These are phyloP conservation scores for Dicycla oo DNA, from an alignment of 2,888 invertebrate genomes.

Conservation along the genomic window DNA sequence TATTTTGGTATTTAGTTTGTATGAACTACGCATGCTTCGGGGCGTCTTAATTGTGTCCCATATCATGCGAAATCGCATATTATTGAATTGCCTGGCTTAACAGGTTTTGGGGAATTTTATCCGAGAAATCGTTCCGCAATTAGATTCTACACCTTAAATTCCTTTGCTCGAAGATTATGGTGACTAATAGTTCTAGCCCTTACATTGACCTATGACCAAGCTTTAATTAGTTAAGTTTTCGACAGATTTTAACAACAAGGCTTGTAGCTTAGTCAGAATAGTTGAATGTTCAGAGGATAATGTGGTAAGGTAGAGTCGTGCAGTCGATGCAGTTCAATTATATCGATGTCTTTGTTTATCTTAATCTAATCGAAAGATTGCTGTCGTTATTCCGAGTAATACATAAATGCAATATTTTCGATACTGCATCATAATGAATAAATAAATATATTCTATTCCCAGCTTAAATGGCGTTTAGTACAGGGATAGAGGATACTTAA, in stretches of 20 bases:
- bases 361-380: conserved; percentile 32
- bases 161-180: background rate
- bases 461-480: background rate
- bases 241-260: conserved; percentile 17
- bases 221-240: conserved; percentile 18
- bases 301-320: conserved; percentile 8
- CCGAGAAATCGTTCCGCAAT: background rate
- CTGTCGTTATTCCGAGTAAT: conserved; percentile 21
- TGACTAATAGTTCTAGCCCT: conserved; percentile 39
- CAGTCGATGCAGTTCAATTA: conserved; percentile 12
- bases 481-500: conserved; percentile 4
- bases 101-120: background rate
- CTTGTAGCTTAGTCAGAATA: background rate
- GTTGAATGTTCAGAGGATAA: conserved; percentile 15
- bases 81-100: background rate
- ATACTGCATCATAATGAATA: conserved; percentile 7
- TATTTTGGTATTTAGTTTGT: too few relatives aligned
- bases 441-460: background rate
- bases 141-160: conserved; percentile 10
- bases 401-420: conserved; percentile 2
- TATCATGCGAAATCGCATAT: background rate
- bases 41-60: too few relatives aligned
- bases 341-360: conserved; percentile 31
- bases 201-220: conserved; percentile 40
- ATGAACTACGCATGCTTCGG: too few relatives aligned